phyloP scores from a whole-genome alignment of 2,888 invertebrate species.

The Tetheella fluctuosa region DNA sequence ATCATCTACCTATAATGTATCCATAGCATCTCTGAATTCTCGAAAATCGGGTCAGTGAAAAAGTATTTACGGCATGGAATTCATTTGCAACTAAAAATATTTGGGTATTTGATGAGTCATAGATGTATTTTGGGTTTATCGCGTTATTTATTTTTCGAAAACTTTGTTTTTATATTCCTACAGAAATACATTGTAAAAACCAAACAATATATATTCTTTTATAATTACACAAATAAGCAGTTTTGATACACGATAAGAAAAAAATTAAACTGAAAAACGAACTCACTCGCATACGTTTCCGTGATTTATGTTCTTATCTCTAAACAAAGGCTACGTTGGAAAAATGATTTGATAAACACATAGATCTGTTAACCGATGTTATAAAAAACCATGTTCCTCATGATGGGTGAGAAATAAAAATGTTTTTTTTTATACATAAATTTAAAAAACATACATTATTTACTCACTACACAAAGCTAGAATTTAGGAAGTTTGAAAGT shows the following conservation, averaged over 20 bases:
- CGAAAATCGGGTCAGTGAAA: not conserved
- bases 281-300: constrained; percentile 2
- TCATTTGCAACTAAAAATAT: not conserved
- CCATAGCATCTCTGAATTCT: too few relatives aligned
- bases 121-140: not conserved
- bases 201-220: not conserved
- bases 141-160: not conserved
- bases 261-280: not conserved
- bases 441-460: too few relatives aligned
- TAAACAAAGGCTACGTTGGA: constrained; percentile 6
- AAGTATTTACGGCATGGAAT: constrained; percentile 1
- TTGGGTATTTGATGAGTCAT: not conserved
- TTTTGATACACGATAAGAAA: not conserved
- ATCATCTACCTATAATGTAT: too few relatives aligned
- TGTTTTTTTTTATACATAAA: not conserved
- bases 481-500: too few relatives aligned
- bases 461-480: too few relatives aligned
- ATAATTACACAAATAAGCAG: not conserved
- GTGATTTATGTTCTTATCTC: constrained; percentile 1
- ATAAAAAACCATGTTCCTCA: not conserved
- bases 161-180: not conserved
- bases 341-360: not conserved
- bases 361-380: not conserved
- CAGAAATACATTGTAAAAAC: not conserved
- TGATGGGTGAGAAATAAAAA: not conserved